Base-by-base conservation (phyloP, 2,113 vertebrate genomes). In the Trematomus loennbergii region DNA sequence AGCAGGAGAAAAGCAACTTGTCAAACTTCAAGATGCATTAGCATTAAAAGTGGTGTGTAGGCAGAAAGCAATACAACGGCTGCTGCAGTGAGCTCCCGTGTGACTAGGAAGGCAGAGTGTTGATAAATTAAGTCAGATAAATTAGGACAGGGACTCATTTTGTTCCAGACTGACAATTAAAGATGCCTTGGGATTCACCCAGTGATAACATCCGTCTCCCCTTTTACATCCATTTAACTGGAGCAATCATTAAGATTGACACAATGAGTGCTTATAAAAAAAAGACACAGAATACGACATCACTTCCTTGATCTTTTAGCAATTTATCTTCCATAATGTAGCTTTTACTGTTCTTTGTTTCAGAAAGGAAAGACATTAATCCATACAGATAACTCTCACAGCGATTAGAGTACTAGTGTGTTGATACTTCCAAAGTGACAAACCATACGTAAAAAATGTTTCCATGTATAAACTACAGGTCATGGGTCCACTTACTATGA, bases 231-330 rank as follows among this genome's bases (percentile, higher is more conserved):
- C 81, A 77, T 90, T 91, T 87, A 89, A 84, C 80, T 69, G 81
- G 72, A 86, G 86, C 88, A 85, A 88, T 92, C 89, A 92, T 72
- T 43, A 5, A 87, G 89, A 90, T 57, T 93, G 91, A 93, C 92
- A 94, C 74, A 93, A 93, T 92, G 89, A 90, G 89, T 61, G 65
- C 92, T 87, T 67, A 9, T 49, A 49, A 13, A 63, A 60, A 60
- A 78, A 89, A 75, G 64, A 67, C 18, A 16, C 76, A 52, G 59
- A 65, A 50, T 12, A 46, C 65, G 70, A 68, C 57, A 71, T 72
- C 10, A 55, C 74, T 61, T 36, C 20, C 52, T 64, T 68, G 22
- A 77, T 59, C 12, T 63, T 46, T 58, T 29, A 61, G 48, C 64
- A 64, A 43, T 61, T 63, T 54, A 69, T 66, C 59, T 72, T 68